Evolutionary conservation across 1,140 invertebrate species (phyloP), one percentile per base, ranked within the genome.

Genomic region (Drosophila bipectinata): DNA sequence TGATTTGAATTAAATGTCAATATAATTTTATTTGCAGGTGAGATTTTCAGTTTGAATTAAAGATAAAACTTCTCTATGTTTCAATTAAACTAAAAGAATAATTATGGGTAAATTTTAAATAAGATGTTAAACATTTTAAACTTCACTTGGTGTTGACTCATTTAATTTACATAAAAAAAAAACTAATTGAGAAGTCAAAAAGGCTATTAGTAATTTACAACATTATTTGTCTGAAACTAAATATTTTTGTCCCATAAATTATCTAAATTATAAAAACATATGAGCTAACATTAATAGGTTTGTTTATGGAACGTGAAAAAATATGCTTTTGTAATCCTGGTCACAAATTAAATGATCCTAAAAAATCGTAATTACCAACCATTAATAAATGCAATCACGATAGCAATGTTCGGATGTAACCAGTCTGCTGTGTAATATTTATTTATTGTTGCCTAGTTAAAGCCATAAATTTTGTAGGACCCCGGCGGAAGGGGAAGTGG

Each of bases 381-480:
- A 69, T 69, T 69, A 57, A 55, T 69, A 56, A 68, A 32, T 67
- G 49, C 39, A 39, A 67, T 67, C 62, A 8, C 30, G 61, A 68
- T 66, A 9, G 48, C 59, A 63, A 1, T 32, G 34, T 26, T 64
- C 59, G 34, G 47, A 54, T 66, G 61, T 54, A 68, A 68, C 39
- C 64, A 37, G 58, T 37, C 14, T 68, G 41, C 30, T 55, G 51
- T 69, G 67, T 69, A 68, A 57, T 28, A 68, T 57, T 71, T 69
- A 69, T 69, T 69, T 71, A 69, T 71, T 71, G 67, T 41, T 69
- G 63, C n/a, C 51, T 32, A 49, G 66, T 49, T 68, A 49, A 68
- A 48, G 66, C 64, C 63, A 68, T 69, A 68, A 69, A 69, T 69
- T 67, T 41, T 39, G 10, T 3, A 0, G 14, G 26, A 48, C 14